Conservation (phyloP, 2,797 vertebrate genomes). For the Phrynocephalus forsythii region DNA sequence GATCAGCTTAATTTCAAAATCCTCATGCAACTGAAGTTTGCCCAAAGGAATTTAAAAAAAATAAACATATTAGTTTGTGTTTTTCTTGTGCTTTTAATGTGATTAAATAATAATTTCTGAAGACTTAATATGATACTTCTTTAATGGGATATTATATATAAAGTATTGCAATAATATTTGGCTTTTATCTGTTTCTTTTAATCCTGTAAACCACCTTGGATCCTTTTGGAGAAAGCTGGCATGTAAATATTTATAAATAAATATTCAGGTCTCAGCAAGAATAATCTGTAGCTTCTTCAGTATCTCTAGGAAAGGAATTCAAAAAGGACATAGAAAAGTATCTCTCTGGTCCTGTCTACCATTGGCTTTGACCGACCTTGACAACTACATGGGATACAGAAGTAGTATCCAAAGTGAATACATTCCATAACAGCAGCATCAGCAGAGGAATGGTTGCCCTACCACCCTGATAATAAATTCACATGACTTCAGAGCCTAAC, state of each 20-base stretch:
- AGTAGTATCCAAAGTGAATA: neutral
- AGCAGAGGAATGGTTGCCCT: neutral
- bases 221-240: too few relatives aligned
- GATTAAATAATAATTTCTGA: too few relatives aligned
- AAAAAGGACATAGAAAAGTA: neutral
- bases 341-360: neutral
- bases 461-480: neutral
- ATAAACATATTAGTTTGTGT: too few relatives aligned
- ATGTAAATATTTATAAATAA: too few relatives aligned
- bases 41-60: too few relatives aligned
- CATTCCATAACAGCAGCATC: neutral
- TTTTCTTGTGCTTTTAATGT: too few relatives aligned
- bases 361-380: neutral
- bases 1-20: neutral
- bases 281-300: neutral
- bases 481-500: too few relatives aligned
- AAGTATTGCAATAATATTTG: too few relatives aligned
- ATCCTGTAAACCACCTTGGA: too few relatives aligned
- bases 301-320: neutral
- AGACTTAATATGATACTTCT: too few relatives aligned
- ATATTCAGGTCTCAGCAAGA: neutral
- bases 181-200: too few relatives aligned
- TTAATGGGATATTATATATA: too few relatives aligned
- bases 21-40: neutral
- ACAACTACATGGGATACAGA: neutral